Evolutionary conservation across 1,140 invertebrate species (phyloP), one percentile per base, ranked within the genome.

Genomic region (Saxidomus purpurata): DNA sequence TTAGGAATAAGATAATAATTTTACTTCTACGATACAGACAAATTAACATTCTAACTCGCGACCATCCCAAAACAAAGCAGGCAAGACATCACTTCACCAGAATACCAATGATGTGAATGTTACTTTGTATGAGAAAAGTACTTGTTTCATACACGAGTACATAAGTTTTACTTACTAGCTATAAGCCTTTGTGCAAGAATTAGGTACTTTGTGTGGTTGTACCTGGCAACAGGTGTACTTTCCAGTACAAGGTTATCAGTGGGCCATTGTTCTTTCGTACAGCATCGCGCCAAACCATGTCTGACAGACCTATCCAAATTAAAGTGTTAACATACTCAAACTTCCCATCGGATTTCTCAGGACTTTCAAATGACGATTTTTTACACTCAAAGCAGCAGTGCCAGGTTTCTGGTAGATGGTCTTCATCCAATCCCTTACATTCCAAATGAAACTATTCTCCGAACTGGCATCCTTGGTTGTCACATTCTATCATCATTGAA

Each of bases 221-320:
- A 36, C 19, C 34, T 63, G 6, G 36, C n/a, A 17, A 3, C n/a
- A 82, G 15, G 59, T 82, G 52, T 19, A 34, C 25, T 31, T 82
- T 82, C 79, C 79, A 82, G 34, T 82, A 82, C 31, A 82, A 40
- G 28, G 38, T 15, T 25, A 82, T 82, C 79, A 82, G 25, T 59
- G 79, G 79, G 9, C 52, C 79, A 17, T 61, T 52, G 34, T 61
- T 82, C 19, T 61, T 28, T 47, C 55, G 25, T n/a, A 61, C 52
- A 3, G 52, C 55, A 38, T 61, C 55, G 8, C 59, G 79, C 31
- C 79, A 25, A 6, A 82, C 9, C 79, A 82, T 82, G 79, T 82
- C 79, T 0, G 49, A 61, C 15, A 82, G 55, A 19, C 79, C 79
- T 28, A 8, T 34, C 79, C 79, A 82, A 15, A 61, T 8, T 15